phyloP scores from a whole-genome alignment of 2,113 vertebrate species.

The Pseudopipra pipra region DNA sequence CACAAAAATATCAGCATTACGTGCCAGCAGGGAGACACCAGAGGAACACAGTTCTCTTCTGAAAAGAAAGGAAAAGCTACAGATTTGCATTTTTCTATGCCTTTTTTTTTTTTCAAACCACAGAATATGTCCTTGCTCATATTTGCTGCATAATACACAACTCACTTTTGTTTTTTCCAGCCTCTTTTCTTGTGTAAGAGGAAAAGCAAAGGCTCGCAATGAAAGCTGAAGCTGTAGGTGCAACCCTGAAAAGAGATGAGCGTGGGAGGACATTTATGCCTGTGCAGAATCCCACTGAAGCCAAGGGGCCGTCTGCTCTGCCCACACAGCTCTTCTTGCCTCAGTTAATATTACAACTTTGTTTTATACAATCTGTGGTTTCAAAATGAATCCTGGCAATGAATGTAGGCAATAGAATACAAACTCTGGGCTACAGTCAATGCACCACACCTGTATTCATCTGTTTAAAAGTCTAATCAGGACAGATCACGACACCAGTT shows the following conservation, averaged over 20 bases:
- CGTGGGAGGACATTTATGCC: slow-evolving; percentile 12
- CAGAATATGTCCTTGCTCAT: background rate
- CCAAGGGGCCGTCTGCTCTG: background rate
- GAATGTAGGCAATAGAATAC: background rate
- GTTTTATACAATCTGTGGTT: background rate
- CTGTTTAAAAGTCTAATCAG: background rate
- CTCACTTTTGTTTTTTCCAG: background rate
- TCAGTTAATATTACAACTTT: background rate
- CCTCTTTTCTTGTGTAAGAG: background rate
- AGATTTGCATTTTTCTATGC: background rate
- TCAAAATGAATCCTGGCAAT: background rate
- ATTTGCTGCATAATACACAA: background rate
- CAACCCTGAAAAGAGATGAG: background rate
- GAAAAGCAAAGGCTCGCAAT: background rate
- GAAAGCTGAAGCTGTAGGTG: background rate
- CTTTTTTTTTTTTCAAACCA: background rate
- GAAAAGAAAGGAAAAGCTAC: background rate
- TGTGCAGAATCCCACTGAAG: background rate
- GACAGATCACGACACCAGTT: background rate
- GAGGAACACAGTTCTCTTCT: background rate
- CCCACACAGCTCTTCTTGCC: slow-evolving; percentile 1
- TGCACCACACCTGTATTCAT: background rate
- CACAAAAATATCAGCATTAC: background rate
- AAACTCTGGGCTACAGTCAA: background rate
- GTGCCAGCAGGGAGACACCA: background rate